phyloP scores from a whole-genome alignment of 2,797 vertebrate genomes.

The Smutsia temminckii region DNA sequence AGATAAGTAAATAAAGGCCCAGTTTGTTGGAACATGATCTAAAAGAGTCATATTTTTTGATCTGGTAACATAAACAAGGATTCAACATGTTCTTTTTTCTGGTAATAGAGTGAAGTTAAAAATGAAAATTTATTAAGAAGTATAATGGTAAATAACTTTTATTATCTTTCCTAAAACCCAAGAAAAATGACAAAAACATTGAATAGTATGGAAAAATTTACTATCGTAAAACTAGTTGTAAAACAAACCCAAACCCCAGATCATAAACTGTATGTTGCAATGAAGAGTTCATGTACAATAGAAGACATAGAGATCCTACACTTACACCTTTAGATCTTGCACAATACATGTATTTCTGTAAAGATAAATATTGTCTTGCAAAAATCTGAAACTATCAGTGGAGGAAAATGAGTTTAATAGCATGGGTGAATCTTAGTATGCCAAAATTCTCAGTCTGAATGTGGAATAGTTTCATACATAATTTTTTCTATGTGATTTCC shows the following conservation, averaged over 20 bases:
- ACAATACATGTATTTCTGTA: not conserved
- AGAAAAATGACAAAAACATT: not conserved
- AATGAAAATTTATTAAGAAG: not conserved
- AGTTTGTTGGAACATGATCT: not conserved
- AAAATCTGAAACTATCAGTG: not conserved
- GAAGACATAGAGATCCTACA: not conserved
- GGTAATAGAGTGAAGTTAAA: not conserved
- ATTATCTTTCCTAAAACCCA: not conserved
- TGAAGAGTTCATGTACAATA: not conserved
- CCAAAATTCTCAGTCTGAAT: not conserved
- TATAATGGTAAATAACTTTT: not conserved
- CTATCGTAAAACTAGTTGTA: not conserved
- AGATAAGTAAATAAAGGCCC: not conserved
- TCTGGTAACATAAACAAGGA: not conserved
- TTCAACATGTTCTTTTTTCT: not conserved
- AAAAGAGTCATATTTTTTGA: not conserved
- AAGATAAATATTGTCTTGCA: not conserved
- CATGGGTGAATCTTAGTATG: not conserved
- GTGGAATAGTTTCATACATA: not conserved
- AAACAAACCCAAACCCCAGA: not conserved
- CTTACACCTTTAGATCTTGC: not conserved
- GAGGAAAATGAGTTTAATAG: not conserved
- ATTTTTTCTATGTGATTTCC: not conserved
- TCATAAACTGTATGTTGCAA: not conserved
- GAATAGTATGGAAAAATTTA: not conserved